phyloP scores from a whole-genome alignment of 2,797 vertebrate genomes.

The Pseudochirops corinnae region DNA sequence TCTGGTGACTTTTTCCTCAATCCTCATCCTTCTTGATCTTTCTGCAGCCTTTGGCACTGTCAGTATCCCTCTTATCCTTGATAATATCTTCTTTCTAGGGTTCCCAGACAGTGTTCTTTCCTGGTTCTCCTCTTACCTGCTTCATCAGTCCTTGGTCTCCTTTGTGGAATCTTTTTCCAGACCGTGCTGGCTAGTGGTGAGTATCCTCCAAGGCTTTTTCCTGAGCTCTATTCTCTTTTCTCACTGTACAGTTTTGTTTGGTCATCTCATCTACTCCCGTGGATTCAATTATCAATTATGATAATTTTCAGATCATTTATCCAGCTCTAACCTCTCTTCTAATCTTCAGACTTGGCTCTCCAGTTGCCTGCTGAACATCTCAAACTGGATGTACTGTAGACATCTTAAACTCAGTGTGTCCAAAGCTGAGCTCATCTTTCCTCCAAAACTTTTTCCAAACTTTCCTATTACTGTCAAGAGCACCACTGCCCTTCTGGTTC shows the following conservation, averaged over 20 bases:
- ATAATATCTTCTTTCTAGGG: neutral
- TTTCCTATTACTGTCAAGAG: too few species aligned
- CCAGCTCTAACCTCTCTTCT: too few species aligned
- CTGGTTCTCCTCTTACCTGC: neutral
- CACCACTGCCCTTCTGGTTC: too few species aligned
- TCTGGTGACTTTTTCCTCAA: neutral
- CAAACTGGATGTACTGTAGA: neutral
- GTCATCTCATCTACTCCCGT: neutral
- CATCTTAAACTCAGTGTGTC: neutral
- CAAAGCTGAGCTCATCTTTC: neutral
- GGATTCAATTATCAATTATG: neutral
- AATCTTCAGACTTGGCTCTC: too few species aligned
- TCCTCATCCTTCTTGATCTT: neutral
- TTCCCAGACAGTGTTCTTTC: neutral
- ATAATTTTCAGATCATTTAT: neutral
- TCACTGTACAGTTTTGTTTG: neutral
- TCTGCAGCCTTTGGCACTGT: neutral
- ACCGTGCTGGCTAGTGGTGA: neutral
- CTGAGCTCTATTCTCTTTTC: neutral
- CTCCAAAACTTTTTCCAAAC: neutral
- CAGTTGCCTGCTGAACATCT: neutral
- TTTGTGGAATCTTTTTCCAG: neutral
- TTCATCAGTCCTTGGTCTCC: neutral
- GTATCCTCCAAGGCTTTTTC: neutral
- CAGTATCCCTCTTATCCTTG: neutral